These are phyloP conservation scores for Zaprionus gabonicus DNA, from an alignment of 1,140 invertebrate species.

Conservation along the genomic window DNA sequence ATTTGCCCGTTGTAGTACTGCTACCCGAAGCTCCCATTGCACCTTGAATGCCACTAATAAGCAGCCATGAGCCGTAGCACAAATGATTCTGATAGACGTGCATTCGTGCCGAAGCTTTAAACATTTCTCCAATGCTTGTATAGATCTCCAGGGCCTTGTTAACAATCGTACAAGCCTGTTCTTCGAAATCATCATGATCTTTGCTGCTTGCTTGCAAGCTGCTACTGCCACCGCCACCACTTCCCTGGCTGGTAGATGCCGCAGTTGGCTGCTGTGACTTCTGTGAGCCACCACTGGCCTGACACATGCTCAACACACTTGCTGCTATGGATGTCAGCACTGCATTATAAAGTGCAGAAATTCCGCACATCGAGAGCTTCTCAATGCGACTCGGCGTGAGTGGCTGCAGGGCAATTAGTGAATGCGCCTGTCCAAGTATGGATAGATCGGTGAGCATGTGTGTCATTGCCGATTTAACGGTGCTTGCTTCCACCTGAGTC, in stretches of 20 bases:
- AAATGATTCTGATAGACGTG: conserved; percentile 95
- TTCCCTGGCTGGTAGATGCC: conserved; percentile 52
- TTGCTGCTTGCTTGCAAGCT: conserved; percentile 41
- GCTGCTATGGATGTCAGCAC: conserved; percentile 88
- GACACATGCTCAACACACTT: conserved; percentile 85
- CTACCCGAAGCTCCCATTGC: conserved; percentile 85
- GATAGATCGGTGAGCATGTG: conserved; percentile 93
- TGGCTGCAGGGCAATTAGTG: conserved; percentile 92
- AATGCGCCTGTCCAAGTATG: conserved; percentile 92
- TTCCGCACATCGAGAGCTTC: conserved; percentile 90
- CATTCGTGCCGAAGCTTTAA: conserved; percentile 93
- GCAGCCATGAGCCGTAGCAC: conserved; percentile 93
- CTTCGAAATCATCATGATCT: conserved; percentile 77
- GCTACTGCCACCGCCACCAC: conserved; percentile 35
- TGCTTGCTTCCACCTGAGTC: conserved; percentile 70
- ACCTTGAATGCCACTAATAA: conserved; percentile 93
- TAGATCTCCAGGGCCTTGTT: conserved; percentile 93
- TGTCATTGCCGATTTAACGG: conserved; percentile 75
- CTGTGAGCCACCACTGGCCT: conserved; percentile 64
- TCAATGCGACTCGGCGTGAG: conserved; percentile 91
- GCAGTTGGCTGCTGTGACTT: conserved; percentile 60
- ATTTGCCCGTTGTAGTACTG: conserved; percentile 32
- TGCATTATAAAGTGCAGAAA: conserved; percentile 91
- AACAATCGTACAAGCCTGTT: conserved; percentile 76
- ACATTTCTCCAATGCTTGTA: conserved; percentile 91